phyloP scores from a whole-genome alignment of 2,888 invertebrate genomes.

The Choreutis nemorana region DNA sequence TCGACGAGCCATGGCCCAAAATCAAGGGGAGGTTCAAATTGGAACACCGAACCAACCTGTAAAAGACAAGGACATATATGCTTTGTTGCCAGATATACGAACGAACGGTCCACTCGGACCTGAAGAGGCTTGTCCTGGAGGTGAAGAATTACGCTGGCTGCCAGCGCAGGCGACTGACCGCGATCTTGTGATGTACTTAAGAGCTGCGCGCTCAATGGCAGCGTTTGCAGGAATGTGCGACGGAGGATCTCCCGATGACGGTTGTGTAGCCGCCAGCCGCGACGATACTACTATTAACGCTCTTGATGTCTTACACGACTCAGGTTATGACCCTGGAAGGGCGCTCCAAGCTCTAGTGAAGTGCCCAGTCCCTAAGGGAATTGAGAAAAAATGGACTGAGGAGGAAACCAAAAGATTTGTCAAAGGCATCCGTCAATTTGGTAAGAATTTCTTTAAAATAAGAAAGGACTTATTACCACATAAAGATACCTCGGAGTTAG shows the following conservation, averaged over 20 bases:
- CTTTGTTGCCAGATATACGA: constrained; percentile 65
- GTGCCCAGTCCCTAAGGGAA: constrained; percentile 95
- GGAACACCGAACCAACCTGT: constrained; percentile 59
- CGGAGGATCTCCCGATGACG: constrained; percentile 96
- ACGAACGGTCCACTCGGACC: constrained; percentile 53
- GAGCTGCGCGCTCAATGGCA: constrained; percentile 97
- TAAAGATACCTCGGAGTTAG: constrained; percentile 96
- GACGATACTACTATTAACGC: constrained; percentile 99
- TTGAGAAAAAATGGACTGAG: constrained; percentile 98
- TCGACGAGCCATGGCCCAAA: constrained; percentile 57
- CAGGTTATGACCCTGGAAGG: constrained; percentile 95
- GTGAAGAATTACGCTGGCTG: constrained; percentile 94
- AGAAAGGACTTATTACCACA: constrained; percentile 95
- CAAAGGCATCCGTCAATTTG: constrained; percentile 97
- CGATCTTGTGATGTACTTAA: constrained; percentile 96
- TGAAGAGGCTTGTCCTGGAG: constrained; percentile 58
- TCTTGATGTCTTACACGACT: constrained; percentile 93
- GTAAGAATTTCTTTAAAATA: constrained; percentile 99
- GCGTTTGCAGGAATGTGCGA: constrained; percentile 99
- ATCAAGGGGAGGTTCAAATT: constrained; percentile 63
- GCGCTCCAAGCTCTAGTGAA: constrained; percentile 96
- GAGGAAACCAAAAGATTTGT: constrained; percentile 98
- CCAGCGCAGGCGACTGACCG: constrained; percentile 93
- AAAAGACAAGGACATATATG: constrained; percentile 62
- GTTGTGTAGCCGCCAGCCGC: constrained; percentile 94